phyloP scores from a whole-genome alignment of 2,888 invertebrate genomes.

The Polydrusus pterygomalis region DNA sequence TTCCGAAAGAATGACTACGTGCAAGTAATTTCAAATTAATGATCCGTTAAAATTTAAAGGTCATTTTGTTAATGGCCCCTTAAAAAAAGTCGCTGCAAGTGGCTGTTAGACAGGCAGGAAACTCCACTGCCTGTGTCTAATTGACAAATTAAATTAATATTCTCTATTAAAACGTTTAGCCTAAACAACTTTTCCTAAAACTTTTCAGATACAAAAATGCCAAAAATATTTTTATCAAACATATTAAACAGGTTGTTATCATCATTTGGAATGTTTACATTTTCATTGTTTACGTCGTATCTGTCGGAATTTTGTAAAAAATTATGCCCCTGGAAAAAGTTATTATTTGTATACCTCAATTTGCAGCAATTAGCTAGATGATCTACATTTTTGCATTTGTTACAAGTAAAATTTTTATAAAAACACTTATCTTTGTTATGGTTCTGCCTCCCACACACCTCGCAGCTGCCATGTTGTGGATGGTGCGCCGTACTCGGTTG shows the following conservation, averaged over 20 bases:
- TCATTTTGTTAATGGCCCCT: too few species aligned
- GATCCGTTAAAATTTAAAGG: too few species aligned
- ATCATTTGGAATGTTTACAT: conserved; percentile 3
- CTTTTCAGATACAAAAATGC: background rate
- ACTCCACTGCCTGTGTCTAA: conserved; percentile 23
- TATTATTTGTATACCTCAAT: background rate
- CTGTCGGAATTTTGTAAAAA: background rate
- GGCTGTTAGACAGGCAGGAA: conserved; percentile 18
- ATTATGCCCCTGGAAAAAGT: background rate
- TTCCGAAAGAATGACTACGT: too few species aligned
- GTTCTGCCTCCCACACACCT: conserved; percentile 35
- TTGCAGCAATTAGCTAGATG: conserved; percentile 27
- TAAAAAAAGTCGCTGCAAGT: too few species aligned
- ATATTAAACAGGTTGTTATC: conserved; percentile 10
- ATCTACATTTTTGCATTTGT: conserved; percentile 35
- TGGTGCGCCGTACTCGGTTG: too few species aligned
- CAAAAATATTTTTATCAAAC: conserved; percentile 24
- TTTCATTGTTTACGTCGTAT: background rate
- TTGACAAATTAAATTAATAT: conserved; percentile 17
- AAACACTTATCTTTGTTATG: conserved; percentile 48
- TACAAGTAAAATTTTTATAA: conserved; percentile 47
- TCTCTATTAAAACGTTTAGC: too few species aligned
- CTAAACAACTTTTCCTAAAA: conserved; percentile 13
- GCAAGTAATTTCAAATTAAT: too few species aligned
- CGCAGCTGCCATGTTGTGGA: conserved; percentile 18